phyloP scores from a whole-genome alignment of 2,113 vertebrate genomes.

The Chelonoidis abingdonii region DNA sequence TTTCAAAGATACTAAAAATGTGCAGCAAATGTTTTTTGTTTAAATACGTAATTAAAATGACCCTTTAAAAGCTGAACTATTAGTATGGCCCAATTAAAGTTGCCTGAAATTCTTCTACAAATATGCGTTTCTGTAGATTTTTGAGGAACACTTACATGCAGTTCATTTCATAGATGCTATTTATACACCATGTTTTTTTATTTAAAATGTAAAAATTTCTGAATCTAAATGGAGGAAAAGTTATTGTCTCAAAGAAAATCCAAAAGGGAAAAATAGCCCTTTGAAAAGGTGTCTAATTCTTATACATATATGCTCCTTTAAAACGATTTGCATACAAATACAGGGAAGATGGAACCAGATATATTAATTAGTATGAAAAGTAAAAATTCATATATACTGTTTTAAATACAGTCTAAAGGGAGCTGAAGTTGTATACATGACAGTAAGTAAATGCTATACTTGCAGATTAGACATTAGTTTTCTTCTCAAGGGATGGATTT shows the following conservation, averaged over 20 bases:
- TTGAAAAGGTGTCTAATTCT: background rate
- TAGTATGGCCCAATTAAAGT: slow-evolving; percentile 20
- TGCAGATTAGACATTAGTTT: background rate
- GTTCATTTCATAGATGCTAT: accelerated
- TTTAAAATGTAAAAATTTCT: background rate
- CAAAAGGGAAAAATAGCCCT: background rate
- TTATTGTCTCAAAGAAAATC: background rate
- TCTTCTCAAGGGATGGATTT: slow-evolving; percentile 82
- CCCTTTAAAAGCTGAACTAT: background rate
- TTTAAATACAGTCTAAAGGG: background rate
- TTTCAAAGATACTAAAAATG: background rate
- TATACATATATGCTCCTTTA: background rate
- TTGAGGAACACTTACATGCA: background rate
- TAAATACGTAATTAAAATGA: background rate
- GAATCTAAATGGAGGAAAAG: background rate
- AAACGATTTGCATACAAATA: background rate
- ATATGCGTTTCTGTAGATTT: background rate
- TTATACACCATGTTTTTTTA: background rate
- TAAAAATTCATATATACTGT: background rate
- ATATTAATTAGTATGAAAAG: background rate
- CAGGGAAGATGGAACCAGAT: background rate
- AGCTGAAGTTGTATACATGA: background rate
- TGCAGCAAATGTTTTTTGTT: background rate
- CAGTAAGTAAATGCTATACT: background rate
- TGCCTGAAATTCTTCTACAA: background rate